Base-by-base conservation (phyloP, 2,113 vertebrate genomes). In the Gila orcuttii region DNA sequence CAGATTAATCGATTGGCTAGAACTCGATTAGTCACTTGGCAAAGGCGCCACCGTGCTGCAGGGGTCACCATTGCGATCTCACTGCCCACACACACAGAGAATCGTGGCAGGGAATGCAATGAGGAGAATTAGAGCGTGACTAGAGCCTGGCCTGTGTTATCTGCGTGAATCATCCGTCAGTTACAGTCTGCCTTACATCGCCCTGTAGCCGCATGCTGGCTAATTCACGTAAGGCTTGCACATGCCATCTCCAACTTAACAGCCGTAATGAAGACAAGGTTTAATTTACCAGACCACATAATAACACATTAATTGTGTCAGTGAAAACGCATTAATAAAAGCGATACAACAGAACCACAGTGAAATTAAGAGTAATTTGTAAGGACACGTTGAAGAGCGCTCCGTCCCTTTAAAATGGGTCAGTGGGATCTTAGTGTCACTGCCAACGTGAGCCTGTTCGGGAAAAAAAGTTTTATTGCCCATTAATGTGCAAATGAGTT, bases 401-500 rank as follows among this genome's bases (percentile, higher is more conserved):
- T n/a, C 76, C 80, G 85, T 59, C 47, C 59, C 87, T 90, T 94
- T 95, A 95, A 97, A 98, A 95, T 97, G 96, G 97, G 97, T 97
- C 97, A 97, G 95, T 92, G 94, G 93, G 94, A 96, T 91, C 94
- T 93, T 94, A 95, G 94, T 96, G 93, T 93, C 96, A 96, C 95
- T 96, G 93, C 93, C 95, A 96, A 96, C 94, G 95, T 93, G 94
- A 95, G 92, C 95, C 93, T 95, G 95, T 94, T 94, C 94, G 96
- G 95, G 96, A 96, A 80, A 85, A 64, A 45, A 95, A 93, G 94
- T 94, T 94, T 96, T 96, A 96, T 95, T 95, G 94, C 96, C 96
- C 96, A 97, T 97, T 98, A 97, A 97, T 97, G 97, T 98, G 97
- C 96, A 97, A 97, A 98, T 97, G 96, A 96, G 93, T 95, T 95